phyloP scores from a whole-genome alignment of 2,888 invertebrate species.

The Eutolmus rufibarbis region DNA sequence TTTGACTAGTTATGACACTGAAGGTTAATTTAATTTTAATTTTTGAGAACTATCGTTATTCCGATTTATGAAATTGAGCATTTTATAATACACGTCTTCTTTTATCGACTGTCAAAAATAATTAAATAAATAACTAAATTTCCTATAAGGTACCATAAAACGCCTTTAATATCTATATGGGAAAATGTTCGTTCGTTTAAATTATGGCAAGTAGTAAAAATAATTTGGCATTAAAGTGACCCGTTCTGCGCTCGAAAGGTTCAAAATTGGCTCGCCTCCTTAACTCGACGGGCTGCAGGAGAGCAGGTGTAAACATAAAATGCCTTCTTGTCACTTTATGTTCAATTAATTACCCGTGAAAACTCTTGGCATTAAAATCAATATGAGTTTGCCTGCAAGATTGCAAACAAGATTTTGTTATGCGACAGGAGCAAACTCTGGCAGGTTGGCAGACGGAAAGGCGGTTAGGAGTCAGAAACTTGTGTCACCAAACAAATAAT shows the following conservation, averaged over 20 bases:
- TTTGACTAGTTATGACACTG: too few species aligned
- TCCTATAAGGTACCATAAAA: too few species aligned
- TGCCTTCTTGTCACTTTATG: neutral
- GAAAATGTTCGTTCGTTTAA: neutral
- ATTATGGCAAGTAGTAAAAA: neutral
- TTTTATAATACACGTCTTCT: too few species aligned
- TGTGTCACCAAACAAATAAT: neutral
- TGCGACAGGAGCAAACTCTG: neutral
- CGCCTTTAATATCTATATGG: too few species aligned
- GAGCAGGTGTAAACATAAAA: neutral
- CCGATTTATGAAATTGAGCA: too few species aligned
- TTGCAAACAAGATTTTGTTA: neutral
- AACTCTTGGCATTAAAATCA: neutral
- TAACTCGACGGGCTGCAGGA: neutral
- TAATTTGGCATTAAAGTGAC: too few species aligned
- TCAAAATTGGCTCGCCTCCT: neutral
- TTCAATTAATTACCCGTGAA: neutral
- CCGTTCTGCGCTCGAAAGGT: too few species aligned
- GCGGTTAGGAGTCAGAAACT: neutral
- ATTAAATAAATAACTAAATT: too few species aligned
- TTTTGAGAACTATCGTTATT: too few species aligned
- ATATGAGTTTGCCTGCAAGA: neutral
- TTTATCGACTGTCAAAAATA: too few species aligned
- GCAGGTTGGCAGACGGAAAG: neutral
- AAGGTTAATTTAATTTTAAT: too few species aligned